Evolutionary conservation across 1,140 invertebrate genomes (phyloP), one percentile per base, ranked within the genome.

Genomic region (Colletes gigas): DNA sequence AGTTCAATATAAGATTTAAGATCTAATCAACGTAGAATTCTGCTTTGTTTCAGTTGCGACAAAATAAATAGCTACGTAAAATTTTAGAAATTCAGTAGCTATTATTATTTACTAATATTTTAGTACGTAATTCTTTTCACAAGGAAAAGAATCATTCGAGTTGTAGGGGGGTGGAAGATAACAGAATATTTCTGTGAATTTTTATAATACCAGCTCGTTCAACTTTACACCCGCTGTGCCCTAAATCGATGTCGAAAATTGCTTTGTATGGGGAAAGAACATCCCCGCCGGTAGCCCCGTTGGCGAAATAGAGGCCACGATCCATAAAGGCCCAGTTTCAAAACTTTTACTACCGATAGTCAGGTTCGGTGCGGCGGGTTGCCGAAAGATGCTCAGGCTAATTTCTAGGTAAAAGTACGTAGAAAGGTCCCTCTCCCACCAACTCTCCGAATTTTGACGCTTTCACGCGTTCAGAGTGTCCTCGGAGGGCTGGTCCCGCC

Each of bases 291-390:
- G 78, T 83, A 83, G 78, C 62, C 44, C 17, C 10, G 15, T 57
- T 50, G 59, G 55, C 52, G 47, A 54, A 79, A 81, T 74, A 67
- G 41, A 82, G 75, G 71, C 41, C 50, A 67, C 52, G 81, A 63
- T 65, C 60, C 75, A 86, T 88, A 86, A 84, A 83, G 76, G 81
- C 30, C 17, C 54, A 80, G 83, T 81, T 77, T 68, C 54, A 12
- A 69, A 87, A 81, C 60, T 87, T 89, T 88, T 86, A 84, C 66
- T n/a, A 62, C 41, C 68, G 39, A 63, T 79, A 59, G 50, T 73
- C 54, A 59, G 41, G 52, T 59, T 39, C 41, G 54, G 4, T 30
- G 30, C 8, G 57, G 9, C 3, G 44, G 6, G 9, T 63, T 15
- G 12, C 3, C 7, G 9, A 44, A 63, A 62, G 60, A 50, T 50